Base-by-base conservation (phyloP, 1,140 invertebrate genomes). In the Ectropis grisescens region DNA sequence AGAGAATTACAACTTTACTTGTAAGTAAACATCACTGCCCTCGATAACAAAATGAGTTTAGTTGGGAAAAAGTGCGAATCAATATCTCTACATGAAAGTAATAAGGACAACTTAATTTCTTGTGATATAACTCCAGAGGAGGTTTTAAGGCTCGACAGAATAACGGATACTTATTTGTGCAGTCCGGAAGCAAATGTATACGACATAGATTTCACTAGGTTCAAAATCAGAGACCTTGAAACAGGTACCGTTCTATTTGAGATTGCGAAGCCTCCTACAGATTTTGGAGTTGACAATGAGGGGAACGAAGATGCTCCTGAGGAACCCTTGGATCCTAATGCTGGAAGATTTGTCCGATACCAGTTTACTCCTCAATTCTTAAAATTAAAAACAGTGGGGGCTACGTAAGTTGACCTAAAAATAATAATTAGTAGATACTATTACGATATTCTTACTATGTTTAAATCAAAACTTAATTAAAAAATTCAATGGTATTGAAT, bases 161-260 rank as follows among this genome's bases (percentile, higher is more conserved):
- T 89, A 29, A 85, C 87, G 9, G 88, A 89, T 26, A 85, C 84
- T 15, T 99, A 98, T 75, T 84, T 99, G 19, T 98, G 96, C 70
- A 90, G 91, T 39, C 93, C 95, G 11, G 95, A 98, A 58, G 96
- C 94, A 12, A 99, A 99, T 82, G 86, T 97, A 33, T 99, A 95
- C 83, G 94, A 98, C 53, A 99, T 99, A 65, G 97, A 99, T 78
- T 99, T 99, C 81, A 97, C 95, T 14, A 87, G 94, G 47, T 99
- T 99, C 79, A 97, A 98, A 85, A 96, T 99, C 43, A 85, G 97
- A 36, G 97, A 99, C 78, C 85, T 99, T 65, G 96, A 98, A 58
- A 93, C 91, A 41, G 94, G 93, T 11, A 91, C 90, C 4, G 89
- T 97, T 24, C 84, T 99, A 12, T 99, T 99, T 85, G 97, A 99